Base-by-base conservation (phyloP, 1,140 invertebrate genomes). In the Rhagoletis zephyria region DNA sequence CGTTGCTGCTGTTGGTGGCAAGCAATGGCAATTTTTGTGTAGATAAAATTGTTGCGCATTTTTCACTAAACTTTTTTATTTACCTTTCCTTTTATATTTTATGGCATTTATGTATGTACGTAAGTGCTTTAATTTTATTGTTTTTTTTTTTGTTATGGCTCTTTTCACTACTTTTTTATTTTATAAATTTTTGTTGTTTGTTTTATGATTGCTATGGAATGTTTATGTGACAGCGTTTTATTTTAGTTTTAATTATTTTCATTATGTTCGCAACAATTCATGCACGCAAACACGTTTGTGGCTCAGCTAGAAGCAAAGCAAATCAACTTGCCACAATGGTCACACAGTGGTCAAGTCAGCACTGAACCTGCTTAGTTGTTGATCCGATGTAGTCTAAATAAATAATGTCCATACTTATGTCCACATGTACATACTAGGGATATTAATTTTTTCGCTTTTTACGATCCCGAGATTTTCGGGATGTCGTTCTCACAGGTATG, bases 231-330 rank as follows among this genome's bases (percentile, higher is more conserved):
- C 74, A 81, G 74, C n/a, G 48, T 6, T 81, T 81, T 81, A 81
- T 81, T 74, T 74, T 74, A 74, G 40, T 74, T 74, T 74, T 81
- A 81, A 81, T 81, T 81, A 56, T 56, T 81, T 81, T 81, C 74
- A 81, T 81, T 81, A 81, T 81, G 48, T 51, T 81, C 5, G 74
- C 9, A 81, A 81, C 42, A 81, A 81, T 56, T n/a, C n/a, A 42
- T 48, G 7, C 74, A 81, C 45, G 45, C 48, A 56, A 81, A 59
- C 70, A 70, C 70, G 14, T 51, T 48, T 4, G 1, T 48, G 45
- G 30, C 64, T 30, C 30, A 10, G 40, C 19, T 30, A 67, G 64
- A 30, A 67, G 64, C 64, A 30, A 30, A 67, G 64, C 64, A 67
- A 67, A 67, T 67, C 40, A 67, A 67, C 64, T 67, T 67, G 40